A percentile compares a stretch with the other conserved stretches of the same genome.
These are phyloP conservation scores for Cettia cetti DNA, from an alignment of 2,113 vertebrate genomes.

Conservation along the genomic window DNA sequence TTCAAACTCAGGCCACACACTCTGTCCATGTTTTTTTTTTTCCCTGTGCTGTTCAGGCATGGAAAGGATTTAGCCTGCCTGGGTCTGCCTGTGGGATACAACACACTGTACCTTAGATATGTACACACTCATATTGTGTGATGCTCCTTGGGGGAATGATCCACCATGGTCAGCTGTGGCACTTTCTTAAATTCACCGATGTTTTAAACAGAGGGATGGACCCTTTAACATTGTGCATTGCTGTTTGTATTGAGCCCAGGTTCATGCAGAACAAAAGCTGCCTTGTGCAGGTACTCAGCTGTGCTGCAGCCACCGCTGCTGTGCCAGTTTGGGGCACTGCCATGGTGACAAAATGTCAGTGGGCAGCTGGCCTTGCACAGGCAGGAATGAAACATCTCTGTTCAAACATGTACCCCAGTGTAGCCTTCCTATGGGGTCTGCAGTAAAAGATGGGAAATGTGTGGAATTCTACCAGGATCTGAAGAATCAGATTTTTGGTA, in stretches of 20 bases:
- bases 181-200: neutral
- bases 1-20: neutral
- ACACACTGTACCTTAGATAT: neutral
- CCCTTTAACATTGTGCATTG: neutral
- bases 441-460: neutral
- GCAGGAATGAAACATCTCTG: neutral
- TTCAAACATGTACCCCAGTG: accelerated
- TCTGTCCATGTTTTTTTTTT: neutral
- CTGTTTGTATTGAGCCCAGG: neutral
- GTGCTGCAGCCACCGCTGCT: neutral
- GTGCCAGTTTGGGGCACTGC: neutral
- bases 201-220: neutral
- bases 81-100: neutral
- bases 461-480: neutral
- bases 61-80: neutral
- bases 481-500: neutral
- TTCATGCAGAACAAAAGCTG: neutral
- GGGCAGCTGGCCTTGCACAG: neutral
- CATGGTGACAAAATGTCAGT: neutral
- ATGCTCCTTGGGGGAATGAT: neutral
- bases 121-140: neutral
- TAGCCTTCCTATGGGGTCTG: neutral
- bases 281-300: neutral
- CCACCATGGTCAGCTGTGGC: neutral
- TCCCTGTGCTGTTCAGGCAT: neutral